Evolutionary conservation across 2,113 vertebrate species (phyloP).

Genomic region (Hippocampus abdominalis): DNA sequence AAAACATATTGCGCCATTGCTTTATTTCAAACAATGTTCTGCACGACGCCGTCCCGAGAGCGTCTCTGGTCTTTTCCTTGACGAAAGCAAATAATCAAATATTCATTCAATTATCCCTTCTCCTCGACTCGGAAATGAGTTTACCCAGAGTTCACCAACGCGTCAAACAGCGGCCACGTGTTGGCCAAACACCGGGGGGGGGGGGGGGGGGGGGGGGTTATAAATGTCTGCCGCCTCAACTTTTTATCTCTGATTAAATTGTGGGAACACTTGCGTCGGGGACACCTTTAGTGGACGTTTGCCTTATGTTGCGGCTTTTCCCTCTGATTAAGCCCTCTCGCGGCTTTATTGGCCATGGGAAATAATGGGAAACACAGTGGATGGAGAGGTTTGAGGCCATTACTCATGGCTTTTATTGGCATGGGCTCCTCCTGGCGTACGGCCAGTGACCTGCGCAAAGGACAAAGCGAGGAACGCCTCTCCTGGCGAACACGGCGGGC

Average conservation of each 20-base stretch:
- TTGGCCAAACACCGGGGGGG: constrained; percentile 17
- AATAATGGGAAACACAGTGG: constrained; percentile 69
- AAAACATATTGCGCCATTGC: constrained; percentile 2
- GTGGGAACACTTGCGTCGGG: constrained; percentile 34
- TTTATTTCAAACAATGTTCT: background rate
- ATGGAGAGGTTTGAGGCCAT: constrained; percentile 68
- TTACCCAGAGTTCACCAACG: constrained; percentile 35
- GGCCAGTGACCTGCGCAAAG: constrained; percentile 67
- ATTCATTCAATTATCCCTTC: constrained; percentile 45
- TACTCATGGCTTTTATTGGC: constrained; percentile 71
- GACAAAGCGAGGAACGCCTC: constrained; percentile 67
- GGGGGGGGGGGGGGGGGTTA: background rate
- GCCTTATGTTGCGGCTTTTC: constrained; percentile 55
- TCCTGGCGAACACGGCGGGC: constrained; percentile 40
- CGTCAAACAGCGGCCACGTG: constrained; percentile 24
- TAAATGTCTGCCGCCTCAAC: constrained; percentile 34
- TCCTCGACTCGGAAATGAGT: constrained; percentile 25
- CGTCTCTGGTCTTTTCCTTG: background rate
- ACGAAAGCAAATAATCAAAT: constrained; percentile 14
- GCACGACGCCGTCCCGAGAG: background rate
- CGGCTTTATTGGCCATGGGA: constrained; percentile 63
- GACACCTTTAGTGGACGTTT: constrained; percentile 45
- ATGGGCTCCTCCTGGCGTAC: constrained; percentile 56
- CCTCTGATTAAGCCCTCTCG: constrained; percentile 61
- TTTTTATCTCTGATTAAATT: constrained; percentile 56